These are phyloP conservation scores for Matsumurasca onukii DNA, from an alignment of 1,140 invertebrate genomes.

Conservation along the genomic window DNA sequence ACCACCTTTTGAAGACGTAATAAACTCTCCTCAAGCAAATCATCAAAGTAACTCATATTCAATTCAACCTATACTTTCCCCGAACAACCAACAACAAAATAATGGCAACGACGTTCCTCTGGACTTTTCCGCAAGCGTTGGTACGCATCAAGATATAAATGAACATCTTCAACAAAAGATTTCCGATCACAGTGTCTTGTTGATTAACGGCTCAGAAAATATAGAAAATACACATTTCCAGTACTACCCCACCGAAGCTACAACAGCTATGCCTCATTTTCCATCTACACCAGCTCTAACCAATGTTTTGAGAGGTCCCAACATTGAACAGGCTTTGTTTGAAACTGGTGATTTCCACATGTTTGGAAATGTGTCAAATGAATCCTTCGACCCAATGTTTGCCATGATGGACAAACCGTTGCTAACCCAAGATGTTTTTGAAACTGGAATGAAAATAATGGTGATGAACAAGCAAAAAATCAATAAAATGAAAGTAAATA, in stretches of 20 bases:
- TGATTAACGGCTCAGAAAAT: too few relatives aligned
- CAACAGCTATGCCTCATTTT: neutral
- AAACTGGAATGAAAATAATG: constrained; percentile 32
- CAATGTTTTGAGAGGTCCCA: neutral
- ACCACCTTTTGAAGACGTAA: too few relatives aligned
- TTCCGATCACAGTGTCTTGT: too few relatives aligned
- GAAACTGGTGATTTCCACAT: neutral
- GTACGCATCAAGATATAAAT: too few relatives aligned
- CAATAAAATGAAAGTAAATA: neutral
- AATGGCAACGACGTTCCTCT: too few relatives aligned
- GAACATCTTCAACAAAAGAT: too few relatives aligned
- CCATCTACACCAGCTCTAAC: neutral
- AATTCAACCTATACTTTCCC: too few relatives aligned
- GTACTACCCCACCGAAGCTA: neutral
- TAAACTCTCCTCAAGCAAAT: too few relatives aligned
- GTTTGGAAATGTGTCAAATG: neutral
- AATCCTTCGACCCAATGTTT: neutral
- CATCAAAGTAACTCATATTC: too few relatives aligned
- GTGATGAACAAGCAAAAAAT: constrained; percentile 20
- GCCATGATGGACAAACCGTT: constrained; percentile 14
- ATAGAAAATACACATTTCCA: neutral
- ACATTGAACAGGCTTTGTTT: neutral
- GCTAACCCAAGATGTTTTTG: constrained; percentile 28
- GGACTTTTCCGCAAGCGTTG: too few relatives aligned
- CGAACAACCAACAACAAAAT: too few relatives aligned